Evolutionary conservation across 2,888 invertebrate genomes (phyloP).

Genomic region (Pyrochroa serraticornis): DNA sequence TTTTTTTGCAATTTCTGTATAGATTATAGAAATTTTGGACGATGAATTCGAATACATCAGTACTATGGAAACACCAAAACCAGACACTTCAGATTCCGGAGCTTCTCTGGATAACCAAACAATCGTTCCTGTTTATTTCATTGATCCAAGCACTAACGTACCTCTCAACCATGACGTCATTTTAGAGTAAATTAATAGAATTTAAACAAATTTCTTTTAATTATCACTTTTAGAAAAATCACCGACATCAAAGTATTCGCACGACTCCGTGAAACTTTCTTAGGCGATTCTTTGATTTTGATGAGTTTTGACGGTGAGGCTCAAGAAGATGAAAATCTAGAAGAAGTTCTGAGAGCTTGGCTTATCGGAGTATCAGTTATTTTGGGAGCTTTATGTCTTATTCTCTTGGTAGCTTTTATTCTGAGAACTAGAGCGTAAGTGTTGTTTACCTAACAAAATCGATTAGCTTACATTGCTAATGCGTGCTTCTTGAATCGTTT

Average conservation of each 20-base stretch:
- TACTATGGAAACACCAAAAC: slow-evolving; percentile 64
- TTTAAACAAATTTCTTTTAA: slow-evolving; percentile 7
- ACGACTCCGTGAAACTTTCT: slow-evolving; percentile 36
- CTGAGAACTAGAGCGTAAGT: slow-evolving; percentile 64
- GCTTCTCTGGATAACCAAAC: slow-evolving; percentile 56
- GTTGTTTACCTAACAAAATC: too few species aligned
- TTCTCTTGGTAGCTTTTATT: slow-evolving; percentile 63
- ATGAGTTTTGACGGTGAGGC: slow-evolving; percentile 33
- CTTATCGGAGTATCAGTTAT: slow-evolving; percentile 62
- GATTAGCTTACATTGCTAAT: too few species aligned
- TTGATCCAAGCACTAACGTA: slow-evolving; percentile 55
- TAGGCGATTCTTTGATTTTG: slow-evolving; percentile 33
- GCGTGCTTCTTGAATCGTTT: neutral
- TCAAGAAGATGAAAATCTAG: slow-evolving; percentile 50
- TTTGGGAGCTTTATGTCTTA: slow-evolving; percentile 60
- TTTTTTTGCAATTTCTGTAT: slow-evolving; percentile 50
- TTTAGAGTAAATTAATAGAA: slow-evolving; percentile 57
- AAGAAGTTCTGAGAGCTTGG: slow-evolving; percentile 60
- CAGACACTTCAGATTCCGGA: slow-evolving; percentile 53
- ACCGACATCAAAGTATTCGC: slow-evolving; percentile 38
- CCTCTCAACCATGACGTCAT: slow-evolving; percentile 62
- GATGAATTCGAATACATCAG: slow-evolving; percentile 62
- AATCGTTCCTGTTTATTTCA: slow-evolving; percentile 66
- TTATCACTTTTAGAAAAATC: slow-evolving; percentile 40
- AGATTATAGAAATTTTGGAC: slow-evolving; percentile 61